A percentile compares a stretch with the other conserved stretches of the same genome.
These are phyloP conservation scores for Orchestia grillus DNA, from an alignment of 1,140 invertebrate species.

Conservation along the genomic window DNA sequence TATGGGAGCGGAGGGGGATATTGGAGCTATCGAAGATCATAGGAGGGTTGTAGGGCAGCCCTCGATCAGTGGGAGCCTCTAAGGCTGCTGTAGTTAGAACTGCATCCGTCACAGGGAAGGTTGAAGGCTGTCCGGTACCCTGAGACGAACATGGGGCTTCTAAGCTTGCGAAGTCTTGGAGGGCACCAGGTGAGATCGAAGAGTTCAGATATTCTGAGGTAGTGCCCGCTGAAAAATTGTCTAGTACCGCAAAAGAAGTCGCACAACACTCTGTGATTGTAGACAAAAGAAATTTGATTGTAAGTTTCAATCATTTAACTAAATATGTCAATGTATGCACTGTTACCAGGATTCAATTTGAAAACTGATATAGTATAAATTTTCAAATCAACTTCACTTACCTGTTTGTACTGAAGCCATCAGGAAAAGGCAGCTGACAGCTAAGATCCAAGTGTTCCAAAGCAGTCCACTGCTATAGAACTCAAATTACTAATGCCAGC, in stretches of 20 bases:
- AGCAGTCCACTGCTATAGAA: neutral
- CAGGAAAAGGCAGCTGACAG: neutral
- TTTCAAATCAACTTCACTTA: neutral
- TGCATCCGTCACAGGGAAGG: neutral
- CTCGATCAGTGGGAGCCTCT: neutral
- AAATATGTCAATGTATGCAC: neutral
- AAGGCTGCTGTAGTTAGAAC: neutral
- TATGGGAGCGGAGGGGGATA: neutral
- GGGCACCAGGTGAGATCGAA: neutral
- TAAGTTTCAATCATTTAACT: neutral
- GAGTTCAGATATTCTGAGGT: constrained; percentile 10
- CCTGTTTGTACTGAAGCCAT: constrained; percentile 41
- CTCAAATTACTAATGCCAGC: neutral
- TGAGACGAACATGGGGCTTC: constrained; percentile 20
- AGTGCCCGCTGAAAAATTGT: neutral
- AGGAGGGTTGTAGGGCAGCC: neutral
- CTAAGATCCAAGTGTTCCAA: neutral
- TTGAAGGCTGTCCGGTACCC: neutral
- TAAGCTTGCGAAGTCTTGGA: neutral
- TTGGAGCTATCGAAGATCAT: neutral
- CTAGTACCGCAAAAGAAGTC: constrained; percentile 5
- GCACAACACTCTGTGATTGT: constrained; percentile 37
- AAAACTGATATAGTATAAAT: neutral
- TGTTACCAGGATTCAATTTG: neutral
- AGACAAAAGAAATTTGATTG: constrained; percentile 29